Percentiles rank a stretch among this genome's conserved stretches.
These are phyloP conservation scores for Manis crassicaudata DNA, from an alignment of 2,797 vertebrate species.

Conservation along the genomic window DNA sequence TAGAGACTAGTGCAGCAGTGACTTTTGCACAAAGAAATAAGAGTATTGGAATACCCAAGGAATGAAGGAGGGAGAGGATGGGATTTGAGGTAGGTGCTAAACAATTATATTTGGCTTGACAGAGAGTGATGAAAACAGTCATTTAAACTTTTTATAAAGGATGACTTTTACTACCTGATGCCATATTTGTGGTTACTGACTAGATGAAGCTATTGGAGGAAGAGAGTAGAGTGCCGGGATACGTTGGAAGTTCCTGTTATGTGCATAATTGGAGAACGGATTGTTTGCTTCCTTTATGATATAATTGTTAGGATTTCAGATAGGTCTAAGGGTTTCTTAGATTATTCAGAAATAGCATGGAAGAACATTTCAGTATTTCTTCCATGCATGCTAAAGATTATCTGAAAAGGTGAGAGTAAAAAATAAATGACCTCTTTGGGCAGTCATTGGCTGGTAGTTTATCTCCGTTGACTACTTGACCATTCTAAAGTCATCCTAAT, in stretches of 20 bases:
- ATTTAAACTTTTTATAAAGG: background rate
- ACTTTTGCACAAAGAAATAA: background rate
- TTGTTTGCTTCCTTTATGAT: background rate
- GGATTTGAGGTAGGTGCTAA: slow-evolving; percentile 49
- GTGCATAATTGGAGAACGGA: background rate
- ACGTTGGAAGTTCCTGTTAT: background rate
- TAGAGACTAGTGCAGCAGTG: background rate
- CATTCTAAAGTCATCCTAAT: background rate
- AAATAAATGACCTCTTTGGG: background rate
- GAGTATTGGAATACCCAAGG: background rate
- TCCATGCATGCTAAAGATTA: background rate
- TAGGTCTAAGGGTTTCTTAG: background rate
- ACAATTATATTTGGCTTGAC: background rate
- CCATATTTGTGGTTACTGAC: fast-evolving
- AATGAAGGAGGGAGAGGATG: background rate
- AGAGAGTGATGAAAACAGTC: background rate
- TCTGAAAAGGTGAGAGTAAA: background rate
- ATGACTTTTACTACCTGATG: background rate
- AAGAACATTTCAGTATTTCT: background rate
- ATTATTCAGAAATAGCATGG: background rate
- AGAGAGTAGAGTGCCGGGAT: background rate
- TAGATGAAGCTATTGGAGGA: background rate
- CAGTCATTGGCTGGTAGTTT: background rate
- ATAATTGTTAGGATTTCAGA: background rate
- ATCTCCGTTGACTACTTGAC: background rate